Base-by-base conservation (phyloP, 2,888 invertebrate genomes). In the Cancer borealis region DNA sequence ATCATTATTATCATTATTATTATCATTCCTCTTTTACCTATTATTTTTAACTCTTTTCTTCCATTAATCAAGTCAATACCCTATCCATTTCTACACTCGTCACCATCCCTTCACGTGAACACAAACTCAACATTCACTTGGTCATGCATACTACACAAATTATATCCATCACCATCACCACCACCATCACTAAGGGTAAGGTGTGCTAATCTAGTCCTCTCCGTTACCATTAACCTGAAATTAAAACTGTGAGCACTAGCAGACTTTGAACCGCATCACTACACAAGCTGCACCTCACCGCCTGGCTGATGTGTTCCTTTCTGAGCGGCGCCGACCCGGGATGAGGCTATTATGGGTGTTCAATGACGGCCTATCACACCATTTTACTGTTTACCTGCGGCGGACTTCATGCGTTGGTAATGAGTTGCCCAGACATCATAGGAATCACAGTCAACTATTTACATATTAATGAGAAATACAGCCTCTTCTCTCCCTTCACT, bases 241-340 rank as follows among this genome's bases (percentile, higher is more conserved):
- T 73, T 26, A 73, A 73, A 26, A 73, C 73, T 73, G 73, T 73
- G 73, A 10, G n/a, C n/a, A 73, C 73, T 21, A n/a, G 26, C 26
- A 73, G 26, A 73, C 73, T 73, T 26, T 2, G 73, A 6, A 5
- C 26, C 26, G 26, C 73, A 26, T 73, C 73, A 73, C n/a, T 26
- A 26, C 60, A 60, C 60, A 5, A 60, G 17, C 60, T 21, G 60
- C 73, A 73, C n/a, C 73, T 26, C 73, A n/a, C 73, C 73, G 73
- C 73, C 26, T 21, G 73, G 73, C 26, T 73, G 73, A n/a, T 73
- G 73, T 73, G 73, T 73, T 73, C 73, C 73, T 73, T 73, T 73
- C 73, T 26, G 73, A 21, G 73, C 26, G 26, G 73, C n/a, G n/a
- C 73, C 73, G 26, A n/a, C 73, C 73, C n/a, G 3, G 8, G 26